These are phyloP conservation scores for Pygoscelis antarcticus DNA, from an alignment of 2,113 vertebrate species.

Conservation along the genomic window DNA sequence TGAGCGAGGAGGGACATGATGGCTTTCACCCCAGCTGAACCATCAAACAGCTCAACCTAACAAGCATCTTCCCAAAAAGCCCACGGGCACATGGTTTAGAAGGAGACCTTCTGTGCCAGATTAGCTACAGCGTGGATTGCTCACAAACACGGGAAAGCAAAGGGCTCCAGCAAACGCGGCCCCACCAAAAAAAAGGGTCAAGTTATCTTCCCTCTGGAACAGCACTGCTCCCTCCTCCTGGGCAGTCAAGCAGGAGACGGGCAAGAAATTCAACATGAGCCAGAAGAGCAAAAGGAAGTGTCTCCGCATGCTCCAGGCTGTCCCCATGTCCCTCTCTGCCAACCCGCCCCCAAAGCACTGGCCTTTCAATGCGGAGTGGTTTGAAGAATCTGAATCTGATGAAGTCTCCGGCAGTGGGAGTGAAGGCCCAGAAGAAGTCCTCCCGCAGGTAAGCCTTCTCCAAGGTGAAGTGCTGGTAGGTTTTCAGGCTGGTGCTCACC, in stretches of 20 bases:
- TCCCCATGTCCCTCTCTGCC: not conserved
- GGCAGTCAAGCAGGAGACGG: not conserved
- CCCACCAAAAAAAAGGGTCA: not conserved
- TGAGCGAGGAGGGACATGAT: not conserved
- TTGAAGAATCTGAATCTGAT: conserved; percentile 97
- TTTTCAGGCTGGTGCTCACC: conserved; percentile 98
- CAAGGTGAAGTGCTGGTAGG: conserved; percentile 98
- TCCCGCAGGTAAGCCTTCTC: conserved; percentile 97
- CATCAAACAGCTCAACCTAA: not conserved
- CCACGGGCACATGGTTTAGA: not conserved
- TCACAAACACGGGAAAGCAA: not conserved
- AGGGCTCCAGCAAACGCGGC: not conserved
- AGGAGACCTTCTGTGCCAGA: not conserved
- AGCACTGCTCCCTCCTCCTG: not conserved
- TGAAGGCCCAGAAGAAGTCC: conserved; percentile 99
- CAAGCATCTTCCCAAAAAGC: not conserved
- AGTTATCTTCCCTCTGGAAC: not conserved
- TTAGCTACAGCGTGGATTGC: not conserved
- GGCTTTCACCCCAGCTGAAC: not conserved
- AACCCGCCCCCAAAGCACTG: not conserved
- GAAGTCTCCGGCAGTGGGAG: conserved; percentile 92
- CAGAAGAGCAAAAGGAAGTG: not conserved
- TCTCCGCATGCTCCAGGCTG: not conserved
- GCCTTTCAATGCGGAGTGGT: conserved; percentile 92
- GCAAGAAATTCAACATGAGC: not conserved